Base-by-base conservation (phyloP, 2,113 vertebrate species). In the Sceloporus undulatus region DNA sequence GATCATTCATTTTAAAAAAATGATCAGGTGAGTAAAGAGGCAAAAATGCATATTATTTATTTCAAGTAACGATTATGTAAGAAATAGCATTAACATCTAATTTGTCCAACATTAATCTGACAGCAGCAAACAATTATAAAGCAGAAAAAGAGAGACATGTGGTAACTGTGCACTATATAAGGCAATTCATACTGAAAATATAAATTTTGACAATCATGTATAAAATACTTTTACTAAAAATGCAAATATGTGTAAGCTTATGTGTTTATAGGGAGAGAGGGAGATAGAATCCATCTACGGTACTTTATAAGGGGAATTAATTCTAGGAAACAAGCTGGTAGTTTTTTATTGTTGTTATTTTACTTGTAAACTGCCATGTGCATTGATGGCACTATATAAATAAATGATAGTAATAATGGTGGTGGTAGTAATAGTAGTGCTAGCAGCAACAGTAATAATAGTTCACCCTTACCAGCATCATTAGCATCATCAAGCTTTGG, bases 401-500 rank as follows among this genome's bases (percentile, higher is more conserved):
- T 14, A 62, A 62, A 62, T 62, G 59, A 62, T 62, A 62, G 16
- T 56, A 59, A 9, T 56, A 19, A 79, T 19, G 18, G 29, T 79
- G 78, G 52, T 56, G 2, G 78, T 9, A 79, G n/a, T 27, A 56
- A 11, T 79, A 34, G n/a, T 56, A 34, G 54, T 59, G 21, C 19
- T 79, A 34, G 54, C 29, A 59, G 14, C n/a, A 56, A 54, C 13
- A 27, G 13, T 9, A 79, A 9, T 79, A 23, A 25, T 87, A 84
- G n/a, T 75, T 25, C 54, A 25, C 2, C 89, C 98, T 95, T 96
- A 99, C 99, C 99, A 79, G 99, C 99, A 93, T 99, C 99, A 62
- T 99, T 99, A 93, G 99, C 99, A 84, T 99, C 99, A 88, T 99
- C 99, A 91, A 99, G 95, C 93, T 99, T 99, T 0, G 99, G 99